Percentiles rank a stretch among this genome's conserved stretches.
These are phyloP conservation scores for Nycticorax nycticorax DNA, from an alignment of 2,113 vertebrate genomes.

Conservation along the genomic window DNA sequence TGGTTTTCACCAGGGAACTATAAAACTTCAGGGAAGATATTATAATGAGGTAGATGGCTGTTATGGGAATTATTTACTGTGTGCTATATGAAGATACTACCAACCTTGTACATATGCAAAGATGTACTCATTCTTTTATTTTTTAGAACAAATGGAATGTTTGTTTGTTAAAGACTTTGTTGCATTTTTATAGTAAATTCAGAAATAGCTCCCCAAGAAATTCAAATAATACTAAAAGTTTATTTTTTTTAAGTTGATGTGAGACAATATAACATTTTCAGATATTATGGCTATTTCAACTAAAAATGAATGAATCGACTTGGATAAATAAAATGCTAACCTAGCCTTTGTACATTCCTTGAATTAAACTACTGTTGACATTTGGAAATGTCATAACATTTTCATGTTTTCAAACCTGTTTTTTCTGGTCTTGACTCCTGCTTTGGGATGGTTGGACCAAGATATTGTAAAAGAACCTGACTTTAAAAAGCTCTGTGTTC, in stretches of 20 bases:
- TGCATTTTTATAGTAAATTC: background rate
- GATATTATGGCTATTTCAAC: background rate
- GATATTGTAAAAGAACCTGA: background rate
- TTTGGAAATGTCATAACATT: background rate
- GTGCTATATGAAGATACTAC: background rate
- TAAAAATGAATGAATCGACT: background rate
- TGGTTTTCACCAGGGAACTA: background rate
- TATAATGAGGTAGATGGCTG: slow-evolving; percentile 23
- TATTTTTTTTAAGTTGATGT: background rate
- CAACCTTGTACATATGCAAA: background rate
- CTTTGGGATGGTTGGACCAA: background rate
- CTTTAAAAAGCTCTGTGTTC: background rate
- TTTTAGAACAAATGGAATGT: background rate
- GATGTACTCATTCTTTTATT: background rate
- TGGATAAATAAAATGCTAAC: background rate
- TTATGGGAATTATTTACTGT: slow-evolving; percentile 20
- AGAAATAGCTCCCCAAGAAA: background rate
- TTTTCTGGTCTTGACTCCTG: background rate
- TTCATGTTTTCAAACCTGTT: background rate
- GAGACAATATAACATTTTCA: background rate
- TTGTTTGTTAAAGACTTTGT: background rate
- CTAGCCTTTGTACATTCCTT: background rate
- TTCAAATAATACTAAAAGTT: background rate
- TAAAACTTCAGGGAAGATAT: background rate
- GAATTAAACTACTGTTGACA: background rate